These are phyloP conservation scores for Erannis defoliaria DNA, from an alignment of 2,888 invertebrate genomes.

Conservation along the genomic window DNA sequence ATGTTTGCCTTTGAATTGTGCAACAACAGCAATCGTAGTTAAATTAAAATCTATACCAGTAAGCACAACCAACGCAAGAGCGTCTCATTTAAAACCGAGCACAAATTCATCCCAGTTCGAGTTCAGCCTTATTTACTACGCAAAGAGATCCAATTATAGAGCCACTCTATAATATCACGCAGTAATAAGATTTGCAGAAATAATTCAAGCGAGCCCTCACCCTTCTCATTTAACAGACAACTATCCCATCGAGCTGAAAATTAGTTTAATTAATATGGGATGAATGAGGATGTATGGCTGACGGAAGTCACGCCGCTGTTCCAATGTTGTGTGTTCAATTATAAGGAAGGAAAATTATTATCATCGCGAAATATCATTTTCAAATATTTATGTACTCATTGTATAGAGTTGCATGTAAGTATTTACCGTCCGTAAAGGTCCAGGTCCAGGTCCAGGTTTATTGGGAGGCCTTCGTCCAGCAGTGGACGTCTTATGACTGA, in stretches of 20 bases:
- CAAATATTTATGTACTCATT: too few relatives aligned
- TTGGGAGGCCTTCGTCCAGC: too few relatives aligned
- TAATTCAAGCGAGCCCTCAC: constrained; percentile 52
- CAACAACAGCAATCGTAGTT: not conserved
- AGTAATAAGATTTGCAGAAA: constrained; percentile 52
- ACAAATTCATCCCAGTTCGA: constrained; percentile 8
- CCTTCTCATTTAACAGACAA: constrained; percentile 51
- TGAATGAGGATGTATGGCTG: constrained; percentile 42
- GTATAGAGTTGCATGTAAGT: too few relatives aligned
- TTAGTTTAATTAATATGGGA: constrained; percentile 66
- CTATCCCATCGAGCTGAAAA: constrained; percentile 58
- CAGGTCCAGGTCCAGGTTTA: too few relatives aligned
- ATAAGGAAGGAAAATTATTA: not conserved
- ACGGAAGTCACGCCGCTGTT: constrained; percentile 4
- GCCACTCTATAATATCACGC: constrained; percentile 48
- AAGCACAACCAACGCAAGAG: not conserved
- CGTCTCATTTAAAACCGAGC: constrained; percentile 8
- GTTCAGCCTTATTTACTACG: constrained; percentile 24
- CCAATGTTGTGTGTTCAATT: not conserved
- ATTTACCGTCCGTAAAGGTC: too few relatives aligned
- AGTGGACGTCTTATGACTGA: too few relatives aligned
- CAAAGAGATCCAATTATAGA: constrained; percentile 49
- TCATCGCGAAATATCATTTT: not conserved
- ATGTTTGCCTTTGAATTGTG: too few relatives aligned
- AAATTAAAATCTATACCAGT: constrained; percentile 10